A percentile compares a stretch with the other conserved stretches of the same genome.
Conservation (phyloP, 2,113 vertebrate species). For the Herpailurus yagouaroundi region DNA sequence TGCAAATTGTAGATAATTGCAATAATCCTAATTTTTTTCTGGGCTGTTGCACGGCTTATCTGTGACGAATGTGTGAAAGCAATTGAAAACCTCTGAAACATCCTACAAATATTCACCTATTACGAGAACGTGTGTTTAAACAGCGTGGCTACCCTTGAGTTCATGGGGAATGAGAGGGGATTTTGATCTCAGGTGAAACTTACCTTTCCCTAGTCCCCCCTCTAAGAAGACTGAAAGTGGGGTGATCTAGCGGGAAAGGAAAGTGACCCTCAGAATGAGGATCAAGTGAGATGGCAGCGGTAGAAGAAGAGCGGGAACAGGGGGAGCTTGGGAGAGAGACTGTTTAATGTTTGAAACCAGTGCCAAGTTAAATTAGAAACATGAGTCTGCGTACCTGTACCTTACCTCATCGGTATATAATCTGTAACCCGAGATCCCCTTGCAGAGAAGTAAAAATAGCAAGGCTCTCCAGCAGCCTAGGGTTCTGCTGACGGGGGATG, state of each 20-base stretch:
- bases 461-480: not conserved
- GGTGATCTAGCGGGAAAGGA: not conserved
- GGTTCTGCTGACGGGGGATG: not conserved
- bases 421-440: constrained; percentile 73
- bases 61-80: not conserved
- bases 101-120: not conserved
- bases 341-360: constrained; percentile 58
- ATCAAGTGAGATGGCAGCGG: constrained; percentile 32
- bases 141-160: not conserved
- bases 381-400: constrained; percentile 69
- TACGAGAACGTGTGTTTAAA: not conserved
- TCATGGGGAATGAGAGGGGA: too few relatives aligned
- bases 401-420: constrained; percentile 75
- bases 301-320: constrained; percentile 43
- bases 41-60: not conserved
- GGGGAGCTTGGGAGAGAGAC: constrained; percentile 3
- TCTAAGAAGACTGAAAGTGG: not conserved
- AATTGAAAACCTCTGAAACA: not conserved
- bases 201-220: not conserved
- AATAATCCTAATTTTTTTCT: constrained; percentile 22
- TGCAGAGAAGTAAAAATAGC: constrained; percentile 72
- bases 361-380: constrained; percentile 79
- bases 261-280: constrained; percentile 2
- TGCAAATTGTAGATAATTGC: constrained; percentile 33
- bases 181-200: not conserved